These are phyloP conservation scores for Chloropsis cyanopogon DNA, from an alignment of 2,113 vertebrate species.

Conservation along the genomic window DNA sequence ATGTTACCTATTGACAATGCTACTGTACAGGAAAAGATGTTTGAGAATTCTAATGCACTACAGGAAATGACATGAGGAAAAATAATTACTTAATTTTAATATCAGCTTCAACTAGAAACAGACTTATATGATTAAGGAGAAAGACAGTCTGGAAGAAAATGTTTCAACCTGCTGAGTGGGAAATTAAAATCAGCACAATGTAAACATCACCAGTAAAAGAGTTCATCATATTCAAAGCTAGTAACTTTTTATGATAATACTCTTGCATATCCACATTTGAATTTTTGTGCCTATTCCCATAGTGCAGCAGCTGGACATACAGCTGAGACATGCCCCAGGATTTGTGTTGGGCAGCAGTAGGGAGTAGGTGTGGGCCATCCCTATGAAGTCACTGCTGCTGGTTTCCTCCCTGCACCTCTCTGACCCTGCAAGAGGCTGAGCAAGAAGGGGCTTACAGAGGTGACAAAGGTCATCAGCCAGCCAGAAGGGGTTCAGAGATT, in stretches of 20 bases:
- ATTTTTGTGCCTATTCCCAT: background rate
- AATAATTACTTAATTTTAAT: background rate
- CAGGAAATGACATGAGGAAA: background rate
- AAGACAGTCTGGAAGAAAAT: constrained; percentile 10
- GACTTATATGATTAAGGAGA: background rate
- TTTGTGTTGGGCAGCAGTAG: background rate
- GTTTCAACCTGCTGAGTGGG: constrained; percentile 22
- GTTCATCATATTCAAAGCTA: background rate
- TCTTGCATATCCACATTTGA: background rate
- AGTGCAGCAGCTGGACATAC: background rate
- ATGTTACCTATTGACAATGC: background rate
- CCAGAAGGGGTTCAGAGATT: background rate
- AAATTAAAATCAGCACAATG: constrained; percentile 35
- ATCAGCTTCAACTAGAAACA: constrained; percentile 18
- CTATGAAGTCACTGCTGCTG: background rate
- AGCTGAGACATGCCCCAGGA: background rate
- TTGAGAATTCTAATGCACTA: background rate
- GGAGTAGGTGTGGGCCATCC: background rate
- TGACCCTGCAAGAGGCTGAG: background rate
- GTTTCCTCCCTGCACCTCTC: background rate
- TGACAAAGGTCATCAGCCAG: background rate
- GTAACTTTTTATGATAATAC: background rate
- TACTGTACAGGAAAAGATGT: background rate
- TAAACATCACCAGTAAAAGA: background rate
- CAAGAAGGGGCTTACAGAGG: background rate